Conservation (phyloP, 2,888 invertebrate genomes). For the Drosophila maculinotata region DNA sequence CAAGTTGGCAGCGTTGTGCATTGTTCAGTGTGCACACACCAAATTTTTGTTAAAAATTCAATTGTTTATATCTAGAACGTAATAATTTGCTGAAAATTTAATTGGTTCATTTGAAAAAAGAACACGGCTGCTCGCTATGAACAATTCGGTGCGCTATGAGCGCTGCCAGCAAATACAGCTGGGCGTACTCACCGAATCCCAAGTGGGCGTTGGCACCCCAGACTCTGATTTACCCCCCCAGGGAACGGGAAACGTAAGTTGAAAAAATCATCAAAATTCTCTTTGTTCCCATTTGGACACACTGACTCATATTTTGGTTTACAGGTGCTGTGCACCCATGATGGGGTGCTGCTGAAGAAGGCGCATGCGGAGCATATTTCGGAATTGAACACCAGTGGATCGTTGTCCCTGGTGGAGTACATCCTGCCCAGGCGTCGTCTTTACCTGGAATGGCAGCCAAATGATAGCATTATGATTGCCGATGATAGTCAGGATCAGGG, state of each 20-base stretch:
- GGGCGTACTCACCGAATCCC: conserved; percentile 64
- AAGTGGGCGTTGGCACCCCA: conserved; percentile 36
- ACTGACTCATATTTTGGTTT: conserved; percentile 55
- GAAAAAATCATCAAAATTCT: conserved; percentile 14
- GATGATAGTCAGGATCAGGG: conserved; percentile 93
- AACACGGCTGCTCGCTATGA: conserved; percentile 60
- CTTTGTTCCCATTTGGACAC: conserved; percentile 29
- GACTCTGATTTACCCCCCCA: conserved; percentile 54
- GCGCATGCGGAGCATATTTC: conserved; percentile 88
- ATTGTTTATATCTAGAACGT: conserved; percentile 68
- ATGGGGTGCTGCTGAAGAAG: conserved; percentile 90
- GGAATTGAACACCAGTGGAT: conserved; percentile 87
- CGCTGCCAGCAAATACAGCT: conserved; percentile 73
- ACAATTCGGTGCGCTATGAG: conserved; percentile 78
- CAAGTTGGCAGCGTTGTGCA: conserved; percentile 37
- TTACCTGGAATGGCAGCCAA: conserved; percentile 93
- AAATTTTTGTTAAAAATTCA: conserved; percentile 21
- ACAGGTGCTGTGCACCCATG: conserved; percentile 91
- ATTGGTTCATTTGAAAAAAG: conserved; percentile 16
- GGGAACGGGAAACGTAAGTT: conserved; percentile 74
- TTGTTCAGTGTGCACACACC: conserved; percentile 47
- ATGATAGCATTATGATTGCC: conserved; percentile 89
- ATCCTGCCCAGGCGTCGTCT: conserved; percentile 85
- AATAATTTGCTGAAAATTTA: conserved; percentile 60
- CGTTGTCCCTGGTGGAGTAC: conserved; percentile 82